phyloP scores from a whole-genome alignment of 2,888 invertebrate species.

The Trachelus tabidus region DNA sequence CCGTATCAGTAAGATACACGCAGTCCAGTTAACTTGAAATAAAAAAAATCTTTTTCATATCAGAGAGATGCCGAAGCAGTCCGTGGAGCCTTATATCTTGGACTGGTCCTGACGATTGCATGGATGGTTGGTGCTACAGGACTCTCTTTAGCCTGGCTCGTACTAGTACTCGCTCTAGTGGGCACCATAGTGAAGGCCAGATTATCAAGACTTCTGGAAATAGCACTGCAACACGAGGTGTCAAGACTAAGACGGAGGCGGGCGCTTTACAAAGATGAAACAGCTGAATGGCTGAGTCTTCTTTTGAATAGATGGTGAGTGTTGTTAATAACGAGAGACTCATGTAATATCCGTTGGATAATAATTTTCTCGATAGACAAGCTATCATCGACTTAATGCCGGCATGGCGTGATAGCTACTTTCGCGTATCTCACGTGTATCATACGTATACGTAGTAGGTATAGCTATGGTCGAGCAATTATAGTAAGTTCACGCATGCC shows the following conservation, averaged over 20 bases:
- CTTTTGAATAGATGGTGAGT: slow-evolving; percentile 69
- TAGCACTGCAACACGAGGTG: slow-evolving; percentile 55
- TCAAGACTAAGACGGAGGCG: slow-evolving; percentile 64
- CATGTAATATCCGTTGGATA: neutral
- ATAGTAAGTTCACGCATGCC: slow-evolving; percentile 14
- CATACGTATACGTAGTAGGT: neutral
- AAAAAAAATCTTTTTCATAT: slow-evolving; percentile 14
- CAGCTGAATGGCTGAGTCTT: slow-evolving; percentile 69
- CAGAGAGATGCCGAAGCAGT: slow-evolving; percentile 55
- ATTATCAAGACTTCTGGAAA: slow-evolving; percentile 54
- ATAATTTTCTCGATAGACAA: neutral
- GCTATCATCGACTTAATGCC: neutral
- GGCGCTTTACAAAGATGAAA: slow-evolving; percentile 67
- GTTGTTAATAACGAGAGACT: slow-evolving; percentile 26
- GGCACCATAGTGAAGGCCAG: slow-evolving; percentile 54
- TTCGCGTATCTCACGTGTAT: neutral
- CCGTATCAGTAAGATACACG: neutral
- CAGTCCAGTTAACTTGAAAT: neutral
- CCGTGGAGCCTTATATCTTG: slow-evolving; percentile 50
- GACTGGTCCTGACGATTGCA: slow-evolving; percentile 50
- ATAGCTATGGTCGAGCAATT: neutral
- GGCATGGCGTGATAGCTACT: neutral
- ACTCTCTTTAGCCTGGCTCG: slow-evolving; percentile 61
- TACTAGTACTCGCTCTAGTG: slow-evolving; percentile 57
- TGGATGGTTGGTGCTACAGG: slow-evolving; percentile 63